A percentile compares a stretch with the other conserved stretches of the same genome.
phyloP scores from a whole-genome alignment of 2,888 invertebrate species.

The Drosophila neonasuta region DNA sequence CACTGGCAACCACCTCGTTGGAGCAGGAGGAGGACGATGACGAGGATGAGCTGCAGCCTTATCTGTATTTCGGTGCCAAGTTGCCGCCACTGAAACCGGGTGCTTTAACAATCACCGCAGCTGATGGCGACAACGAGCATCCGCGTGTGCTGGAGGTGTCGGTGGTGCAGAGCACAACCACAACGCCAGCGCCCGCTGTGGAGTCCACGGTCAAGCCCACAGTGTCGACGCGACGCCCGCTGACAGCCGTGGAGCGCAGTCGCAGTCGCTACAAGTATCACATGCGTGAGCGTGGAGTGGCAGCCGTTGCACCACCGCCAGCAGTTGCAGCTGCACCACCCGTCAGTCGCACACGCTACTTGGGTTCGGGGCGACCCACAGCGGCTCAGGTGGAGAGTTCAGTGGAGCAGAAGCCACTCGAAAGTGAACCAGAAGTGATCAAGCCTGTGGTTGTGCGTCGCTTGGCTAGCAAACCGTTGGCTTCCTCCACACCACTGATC shows the following conservation, averaged over 20 bases:
- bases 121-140: constrained; percentile 81
- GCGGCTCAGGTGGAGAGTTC: constrained; percentile 39
- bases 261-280: constrained; percentile 76
- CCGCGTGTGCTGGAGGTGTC: constrained; percentile 85
- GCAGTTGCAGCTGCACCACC: constrained; percentile 40
- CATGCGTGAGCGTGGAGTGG: constrained; percentile 66
- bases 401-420: constrained; percentile 27
- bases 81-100: constrained; percentile 82
- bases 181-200: constrained; percentile 31
- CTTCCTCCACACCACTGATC: constrained; percentile 76
- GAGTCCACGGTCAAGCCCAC: constrained; percentile 51
- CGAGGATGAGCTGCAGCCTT: constrained; percentile 85
- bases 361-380: constrained; percentile 69
- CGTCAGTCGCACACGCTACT: constrained; percentile 56
- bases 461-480: constrained; percentile 33
- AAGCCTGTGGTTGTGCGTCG: constrained; percentile 53
- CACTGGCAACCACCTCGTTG: constrained; percentile 47
- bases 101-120: constrained; percentile 81
- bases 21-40: constrained; percentile 57
- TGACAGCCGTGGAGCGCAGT: constrained; percentile 73
- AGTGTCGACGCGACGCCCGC: constrained; percentile 59
- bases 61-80: constrained; percentile 88
- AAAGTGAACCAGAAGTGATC: constrained; percentile 10
- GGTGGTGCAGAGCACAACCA: constrained; percentile 81
- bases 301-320: constrained; percentile 7